These are phyloP conservation scores for Eupithecia abbreviata DNA, from an alignment of 2,888 invertebrate genomes.

Conservation along the genomic window DNA sequence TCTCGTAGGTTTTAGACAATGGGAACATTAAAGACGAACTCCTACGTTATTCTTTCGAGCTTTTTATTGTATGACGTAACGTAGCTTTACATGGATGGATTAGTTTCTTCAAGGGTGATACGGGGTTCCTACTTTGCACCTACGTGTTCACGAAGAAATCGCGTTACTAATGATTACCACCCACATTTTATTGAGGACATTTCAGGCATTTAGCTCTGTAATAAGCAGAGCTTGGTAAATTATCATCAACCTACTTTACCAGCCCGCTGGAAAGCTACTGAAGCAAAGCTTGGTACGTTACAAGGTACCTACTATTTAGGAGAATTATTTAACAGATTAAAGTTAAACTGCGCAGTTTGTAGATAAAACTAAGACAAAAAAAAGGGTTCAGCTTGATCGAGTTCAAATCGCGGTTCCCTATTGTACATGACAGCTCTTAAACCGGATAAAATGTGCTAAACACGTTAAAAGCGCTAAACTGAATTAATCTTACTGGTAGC, in stretches of 20 bases:
- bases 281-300: neutral
- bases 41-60: constrained; percentile 41
- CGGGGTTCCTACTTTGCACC: constrained; percentile 4
- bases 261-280: neutral
- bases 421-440: too few relatives aligned
- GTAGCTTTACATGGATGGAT: neutral
- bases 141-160: neutral
- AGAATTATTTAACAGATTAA: too few relatives aligned
- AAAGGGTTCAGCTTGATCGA: too few relatives aligned
- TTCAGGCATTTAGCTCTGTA: neutral
- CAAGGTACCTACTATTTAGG: neutral
- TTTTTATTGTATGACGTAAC: constrained; percentile 22
- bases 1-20: constrained; percentile 48
- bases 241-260: neutral
- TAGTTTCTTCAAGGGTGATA: constrained; percentile 17
- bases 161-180: neutral
- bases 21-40: constrained; percentile 45
- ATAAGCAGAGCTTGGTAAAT: neutral
- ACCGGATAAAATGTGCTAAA: too few relatives aligned
- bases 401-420: too few relatives aligned
- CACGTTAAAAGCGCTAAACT: too few relatives aligned
- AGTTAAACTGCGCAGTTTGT: too few relatives aligned
- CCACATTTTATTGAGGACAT: neutral
- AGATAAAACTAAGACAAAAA: too few relatives aligned
- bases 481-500: too few relatives aligned